Evolutionary conservation across 2,888 invertebrate species (phyloP).

Genomic region (Conus canariensis): DNA sequence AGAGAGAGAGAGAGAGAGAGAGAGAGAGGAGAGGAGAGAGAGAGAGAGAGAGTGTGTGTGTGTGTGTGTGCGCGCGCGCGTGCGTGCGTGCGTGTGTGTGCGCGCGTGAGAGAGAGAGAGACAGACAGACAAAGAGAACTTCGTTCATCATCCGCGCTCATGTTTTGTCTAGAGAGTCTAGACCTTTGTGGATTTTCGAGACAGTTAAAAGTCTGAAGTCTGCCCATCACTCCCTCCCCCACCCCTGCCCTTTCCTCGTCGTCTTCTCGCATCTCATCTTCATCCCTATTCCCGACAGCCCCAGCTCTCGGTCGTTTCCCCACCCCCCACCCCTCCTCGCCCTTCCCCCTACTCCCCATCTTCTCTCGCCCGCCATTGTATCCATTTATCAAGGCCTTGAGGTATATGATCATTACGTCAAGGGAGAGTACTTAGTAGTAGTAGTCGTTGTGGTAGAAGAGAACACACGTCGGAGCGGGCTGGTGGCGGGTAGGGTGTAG

Average conservation of each 20-base stretch:
- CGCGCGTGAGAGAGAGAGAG: too few relatives aligned
- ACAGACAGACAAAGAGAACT: too few relatives aligned
- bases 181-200: too few relatives aligned
- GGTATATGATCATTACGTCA: constrained; percentile 32
- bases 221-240: not conserved
- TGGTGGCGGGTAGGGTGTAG: not conserved
- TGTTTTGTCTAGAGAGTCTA: too few relatives aligned
- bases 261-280: not conserved
- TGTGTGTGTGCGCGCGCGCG: too few relatives aligned
- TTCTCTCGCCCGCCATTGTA: not conserved
- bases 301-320: not conserved
- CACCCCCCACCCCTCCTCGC: not conserved
- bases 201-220: too few relatives aligned
- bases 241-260: constrained; percentile 17
- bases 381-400: not conserved
- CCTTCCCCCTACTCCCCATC: not conserved
- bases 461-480: not conserved
- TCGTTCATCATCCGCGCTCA: too few relatives aligned
- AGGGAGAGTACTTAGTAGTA: not conserved
- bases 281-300: not conserved
- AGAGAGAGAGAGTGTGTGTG: too few relatives aligned
- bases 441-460: not conserved
- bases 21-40: too few relatives aligned
- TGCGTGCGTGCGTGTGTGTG: too few relatives aligned
- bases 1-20: too few relatives aligned